phyloP scores from a whole-genome alignment of 2,797 vertebrate genomes.

The Gobio occitaniae region DNA sequence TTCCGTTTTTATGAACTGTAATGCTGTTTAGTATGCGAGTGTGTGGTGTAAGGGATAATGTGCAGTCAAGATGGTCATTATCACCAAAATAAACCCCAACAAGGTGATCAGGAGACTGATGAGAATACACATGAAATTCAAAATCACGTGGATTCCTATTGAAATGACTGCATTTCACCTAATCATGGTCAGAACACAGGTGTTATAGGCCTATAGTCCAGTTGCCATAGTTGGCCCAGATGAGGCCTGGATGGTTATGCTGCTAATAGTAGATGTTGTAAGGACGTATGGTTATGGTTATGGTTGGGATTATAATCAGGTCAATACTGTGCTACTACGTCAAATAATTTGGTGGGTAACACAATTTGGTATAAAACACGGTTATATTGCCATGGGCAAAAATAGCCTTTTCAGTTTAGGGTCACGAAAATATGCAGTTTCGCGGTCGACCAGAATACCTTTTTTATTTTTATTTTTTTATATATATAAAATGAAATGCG shows the following conservation, averaged over 20 bases:
- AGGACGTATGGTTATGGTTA: background rate
- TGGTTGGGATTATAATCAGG: background rate
- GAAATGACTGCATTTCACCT: background rate
- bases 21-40: background rate
- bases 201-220: background rate
- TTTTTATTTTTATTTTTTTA: too few relatives aligned
- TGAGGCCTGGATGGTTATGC: too few relatives aligned
- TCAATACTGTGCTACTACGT: background rate
- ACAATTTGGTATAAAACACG: background rate
- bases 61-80: background rate
- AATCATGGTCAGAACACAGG: background rate
- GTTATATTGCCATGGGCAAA: background rate
- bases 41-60: background rate
- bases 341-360: background rate
- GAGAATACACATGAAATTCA: background rate
- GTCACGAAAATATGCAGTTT: background rate
- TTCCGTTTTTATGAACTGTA: slow-evolving; percentile 21
- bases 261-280: too few relatives aligned
- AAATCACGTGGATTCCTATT: background rate
- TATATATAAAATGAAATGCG: background rate
- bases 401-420: background rate
- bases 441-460: too few relatives aligned
- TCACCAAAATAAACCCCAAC: background rate
- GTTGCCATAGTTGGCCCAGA: too few relatives aligned
- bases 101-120: background rate